These are phyloP conservation scores for Dolichomitus sp. DNA, from an alignment of 2,888 invertebrate genomes.

Conservation along the genomic window DNA sequence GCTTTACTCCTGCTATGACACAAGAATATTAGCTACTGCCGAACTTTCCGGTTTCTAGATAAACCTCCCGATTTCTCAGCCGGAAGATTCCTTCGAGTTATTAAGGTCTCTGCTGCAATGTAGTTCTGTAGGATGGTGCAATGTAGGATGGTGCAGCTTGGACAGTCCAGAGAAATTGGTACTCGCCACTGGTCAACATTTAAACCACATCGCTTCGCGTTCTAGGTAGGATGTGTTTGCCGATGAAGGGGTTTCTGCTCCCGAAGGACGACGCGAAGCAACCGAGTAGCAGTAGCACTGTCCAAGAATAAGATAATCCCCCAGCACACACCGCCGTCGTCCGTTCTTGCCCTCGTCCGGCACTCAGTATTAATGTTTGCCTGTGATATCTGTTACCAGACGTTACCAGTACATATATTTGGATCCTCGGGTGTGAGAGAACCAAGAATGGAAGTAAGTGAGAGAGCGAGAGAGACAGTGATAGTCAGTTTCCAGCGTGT, in stretches of 20 bases:
- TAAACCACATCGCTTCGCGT: conserved; percentile 69
- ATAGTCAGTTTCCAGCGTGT: conserved; percentile 72
- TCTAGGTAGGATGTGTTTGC: conserved; percentile 67
- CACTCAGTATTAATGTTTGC: conserved; percentile 85
- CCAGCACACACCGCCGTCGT: conserved; percentile 77
- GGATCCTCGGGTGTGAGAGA: conserved; percentile 47
- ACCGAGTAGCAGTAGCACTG: conserved; percentile 73
- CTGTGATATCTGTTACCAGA: conserved; percentile 85
- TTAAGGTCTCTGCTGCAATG: conserved; percentile 32
- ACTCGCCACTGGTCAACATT: conserved; percentile 69
- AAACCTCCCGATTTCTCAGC: conserved; percentile 53
- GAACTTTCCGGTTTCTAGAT: conserved; percentile 12
- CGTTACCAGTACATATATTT: conserved; percentile 77
- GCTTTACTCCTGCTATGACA: neutral
- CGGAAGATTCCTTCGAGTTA: conserved; percentile 61
- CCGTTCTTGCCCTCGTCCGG: conserved; percentile 64
- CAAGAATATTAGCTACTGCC: neutral
- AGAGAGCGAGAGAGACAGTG: conserved; percentile 50
- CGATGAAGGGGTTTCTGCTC: conserved; percentile 68
- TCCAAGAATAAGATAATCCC: conserved; percentile 85
- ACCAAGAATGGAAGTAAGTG: conserved; percentile 24
- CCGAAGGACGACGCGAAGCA: conserved; percentile 68
- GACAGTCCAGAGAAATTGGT: conserved; percentile 62
- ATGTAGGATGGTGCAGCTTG: conserved; percentile 34
- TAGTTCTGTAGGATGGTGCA: too few relatives aligned